Evolutionary conservation across 2,888 invertebrate species (phyloP).

Genomic region (Pogonocherus hispidulus): DNA sequence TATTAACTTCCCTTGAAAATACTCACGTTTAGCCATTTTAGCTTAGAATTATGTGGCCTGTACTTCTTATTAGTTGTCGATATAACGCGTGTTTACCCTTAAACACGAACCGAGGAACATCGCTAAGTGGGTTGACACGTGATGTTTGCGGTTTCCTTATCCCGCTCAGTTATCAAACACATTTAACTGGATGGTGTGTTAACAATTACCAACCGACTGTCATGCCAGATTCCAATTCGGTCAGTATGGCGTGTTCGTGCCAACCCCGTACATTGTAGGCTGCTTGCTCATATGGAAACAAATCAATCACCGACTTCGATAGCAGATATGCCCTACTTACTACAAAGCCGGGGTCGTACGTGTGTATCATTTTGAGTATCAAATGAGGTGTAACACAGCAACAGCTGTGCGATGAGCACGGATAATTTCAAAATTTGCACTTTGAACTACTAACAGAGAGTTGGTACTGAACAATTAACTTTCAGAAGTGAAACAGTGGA

Average conservation of each 20-base stretch:
- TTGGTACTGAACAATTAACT: background rate
- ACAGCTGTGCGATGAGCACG: background rate
- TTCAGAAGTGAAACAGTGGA: background rate
- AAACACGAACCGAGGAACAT: no score
- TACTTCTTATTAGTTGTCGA: no score
- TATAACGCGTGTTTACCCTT: no score
- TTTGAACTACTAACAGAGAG: background rate
- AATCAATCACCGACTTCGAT: conserved; percentile 32
- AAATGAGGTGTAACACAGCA: conserved; percentile 18
- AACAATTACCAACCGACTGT: conserved; percentile 30
- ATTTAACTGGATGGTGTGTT: conserved; percentile 29
- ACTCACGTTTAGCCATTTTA: no score
- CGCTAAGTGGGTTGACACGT: conserved; percentile 30
- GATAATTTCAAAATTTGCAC: conserved; percentile 1
- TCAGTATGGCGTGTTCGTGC: conserved; percentile 28
- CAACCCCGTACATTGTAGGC: conserved; percentile 27
- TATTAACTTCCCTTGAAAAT: no score
- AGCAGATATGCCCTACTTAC: conserved; percentile 30
- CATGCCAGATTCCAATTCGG: conserved; percentile 33
- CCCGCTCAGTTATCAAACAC: conserved; percentile 27
- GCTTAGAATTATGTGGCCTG: no score
- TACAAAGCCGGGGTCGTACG: conserved; percentile 6
- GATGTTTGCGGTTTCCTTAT: conserved; percentile 34
- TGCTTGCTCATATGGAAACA: conserved; percentile 34
- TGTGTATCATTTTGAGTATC: conserved; percentile 23